Evolutionary conservation across 2,113 vertebrate genomes (phyloP).

Genomic region (Eulacestoma nigropectus): DNA sequence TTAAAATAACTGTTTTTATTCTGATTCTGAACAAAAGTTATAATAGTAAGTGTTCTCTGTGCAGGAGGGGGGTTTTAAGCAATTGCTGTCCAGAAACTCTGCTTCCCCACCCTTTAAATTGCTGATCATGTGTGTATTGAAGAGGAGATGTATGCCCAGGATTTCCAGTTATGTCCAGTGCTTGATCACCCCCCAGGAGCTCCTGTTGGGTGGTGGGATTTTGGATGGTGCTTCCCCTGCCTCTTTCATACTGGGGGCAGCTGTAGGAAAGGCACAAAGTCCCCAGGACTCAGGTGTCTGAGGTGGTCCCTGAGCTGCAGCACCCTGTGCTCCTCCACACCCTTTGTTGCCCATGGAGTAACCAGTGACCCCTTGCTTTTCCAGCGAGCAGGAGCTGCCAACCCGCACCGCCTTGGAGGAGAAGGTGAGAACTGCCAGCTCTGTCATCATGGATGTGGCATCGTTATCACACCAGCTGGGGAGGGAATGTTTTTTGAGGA

Average conservation of each 20-base stretch:
- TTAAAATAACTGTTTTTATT: neutral
- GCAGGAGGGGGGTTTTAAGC: neutral
- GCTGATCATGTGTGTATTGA: neutral
- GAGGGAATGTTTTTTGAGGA: neutral
- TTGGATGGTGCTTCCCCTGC: neutral
- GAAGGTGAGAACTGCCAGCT: slow-evolving; percentile 75
- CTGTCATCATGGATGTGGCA: neutral
- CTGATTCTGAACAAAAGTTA: neutral
- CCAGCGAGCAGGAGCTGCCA: slow-evolving; percentile 85
- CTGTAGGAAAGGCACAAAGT: neutral
- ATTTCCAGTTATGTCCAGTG: neutral
- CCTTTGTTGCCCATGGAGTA: neutral
- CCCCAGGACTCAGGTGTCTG: neutral
- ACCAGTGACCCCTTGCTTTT: slow-evolving; percentile 22
- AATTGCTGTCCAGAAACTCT: neutral
- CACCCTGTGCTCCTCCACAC: neutral
- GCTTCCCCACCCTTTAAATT: neutral
- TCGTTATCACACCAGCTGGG: neutral
- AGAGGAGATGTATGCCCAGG: neutral
- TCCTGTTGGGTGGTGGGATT: neutral
- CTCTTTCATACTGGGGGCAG: neutral
- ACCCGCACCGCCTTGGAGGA: slow-evolving; percentile 81
- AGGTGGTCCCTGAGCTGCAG: neutral
- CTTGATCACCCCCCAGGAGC: neutral
- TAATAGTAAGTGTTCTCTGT: neutral